Evolutionary conservation across 2,888 invertebrate species (phyloP).

Genomic region (Norana najaformis): DNA sequence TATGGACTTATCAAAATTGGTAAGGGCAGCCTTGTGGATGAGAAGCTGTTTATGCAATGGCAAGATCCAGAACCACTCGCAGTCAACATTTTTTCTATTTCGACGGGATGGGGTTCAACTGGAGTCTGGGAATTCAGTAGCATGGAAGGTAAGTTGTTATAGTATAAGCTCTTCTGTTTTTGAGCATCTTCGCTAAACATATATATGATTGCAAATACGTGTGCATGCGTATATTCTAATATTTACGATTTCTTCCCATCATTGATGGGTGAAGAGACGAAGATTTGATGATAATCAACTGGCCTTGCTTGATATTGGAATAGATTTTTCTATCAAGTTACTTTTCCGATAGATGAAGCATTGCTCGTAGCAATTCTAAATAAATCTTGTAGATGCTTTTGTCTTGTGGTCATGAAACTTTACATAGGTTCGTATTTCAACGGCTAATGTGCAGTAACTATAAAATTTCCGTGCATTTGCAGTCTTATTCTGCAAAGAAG

Average conservation of each 20-base stretch:
- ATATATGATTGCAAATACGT: neutral
- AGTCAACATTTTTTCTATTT: constrained; percentile 28
- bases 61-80: constrained; percentile 25
- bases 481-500: neutral
- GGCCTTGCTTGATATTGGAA: too few relatives aligned
- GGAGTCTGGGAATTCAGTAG: constrained; percentile 29
- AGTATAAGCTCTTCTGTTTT: neutral
- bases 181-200: neutral
- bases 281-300: too few relatives aligned
- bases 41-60: constrained; percentile 16
- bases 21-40: neutral
- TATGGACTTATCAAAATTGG: constrained; percentile 29
- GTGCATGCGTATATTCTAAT: neutral
- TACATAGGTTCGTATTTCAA: too few relatives aligned
- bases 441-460: neutral
- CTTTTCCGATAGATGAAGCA: too few relatives aligned
- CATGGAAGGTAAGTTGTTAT: neutral
- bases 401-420: too few relatives aligned
- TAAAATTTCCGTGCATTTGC: neutral
- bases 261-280: too few relatives aligned
- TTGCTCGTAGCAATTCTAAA: too few relatives aligned
- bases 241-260: neutral
- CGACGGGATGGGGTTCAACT: constrained; percentile 28
- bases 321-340: too few relatives aligned
- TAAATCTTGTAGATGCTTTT: too few relatives aligned